phyloP scores from a whole-genome alignment of 2,797 vertebrate species.

The Gadopsis marmoratus region DNA sequence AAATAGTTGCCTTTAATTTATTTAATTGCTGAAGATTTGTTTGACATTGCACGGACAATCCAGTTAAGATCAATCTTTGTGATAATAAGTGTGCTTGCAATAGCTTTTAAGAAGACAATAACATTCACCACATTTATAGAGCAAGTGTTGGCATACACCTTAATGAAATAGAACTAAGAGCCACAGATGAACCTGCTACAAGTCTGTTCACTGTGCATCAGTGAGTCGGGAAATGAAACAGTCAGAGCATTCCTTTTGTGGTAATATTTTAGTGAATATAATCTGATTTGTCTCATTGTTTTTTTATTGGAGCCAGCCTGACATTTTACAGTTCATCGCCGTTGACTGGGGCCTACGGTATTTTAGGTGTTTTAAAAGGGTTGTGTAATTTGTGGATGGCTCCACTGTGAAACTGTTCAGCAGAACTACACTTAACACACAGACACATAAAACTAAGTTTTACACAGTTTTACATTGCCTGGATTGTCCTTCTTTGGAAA shows the following conservation, averaged over 20 bases:
- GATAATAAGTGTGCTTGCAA: not conserved
- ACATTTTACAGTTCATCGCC: conserved; percentile 9
- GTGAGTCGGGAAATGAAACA: not conserved
- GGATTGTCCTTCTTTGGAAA: conserved; percentile 29
- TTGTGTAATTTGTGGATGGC: conserved; percentile 9
- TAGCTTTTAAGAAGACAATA: too few relatives aligned
- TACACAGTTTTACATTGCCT: conserved; percentile 11
- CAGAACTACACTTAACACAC: conserved; percentile 8
- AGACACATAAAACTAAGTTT: conserved; percentile 24
- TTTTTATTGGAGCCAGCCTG: not conserved
- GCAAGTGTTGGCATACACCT: not conserved
- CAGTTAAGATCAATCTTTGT: not conserved
- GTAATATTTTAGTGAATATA: not conserved
- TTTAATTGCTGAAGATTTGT: not conserved
- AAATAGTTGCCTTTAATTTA: not conserved
- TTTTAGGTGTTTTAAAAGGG: conserved; percentile 9
- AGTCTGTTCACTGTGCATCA: not conserved
- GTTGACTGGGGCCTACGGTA: not conserved
- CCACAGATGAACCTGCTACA: not conserved
- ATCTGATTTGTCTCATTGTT: not conserved
- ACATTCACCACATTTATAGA: not conserved
- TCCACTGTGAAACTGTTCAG: conserved; percentile 25
- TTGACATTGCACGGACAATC: not conserved
- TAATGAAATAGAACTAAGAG: not conserved
- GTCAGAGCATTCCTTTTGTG: not conserved